Evolutionary conservation across 2,797 vertebrate species (phyloP).

Genomic region (Gastrophryne carolinensis): DNA sequence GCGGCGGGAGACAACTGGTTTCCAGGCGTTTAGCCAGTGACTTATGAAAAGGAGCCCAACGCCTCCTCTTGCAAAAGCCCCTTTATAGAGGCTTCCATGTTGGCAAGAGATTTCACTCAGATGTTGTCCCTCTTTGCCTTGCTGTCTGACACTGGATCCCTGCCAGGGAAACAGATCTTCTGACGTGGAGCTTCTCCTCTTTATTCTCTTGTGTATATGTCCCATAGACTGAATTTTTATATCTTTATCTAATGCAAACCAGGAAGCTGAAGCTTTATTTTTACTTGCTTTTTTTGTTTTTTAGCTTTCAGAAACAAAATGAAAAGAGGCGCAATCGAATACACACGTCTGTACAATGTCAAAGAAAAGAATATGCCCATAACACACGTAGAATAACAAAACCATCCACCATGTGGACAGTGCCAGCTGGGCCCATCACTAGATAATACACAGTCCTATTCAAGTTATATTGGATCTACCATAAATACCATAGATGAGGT

Average conservation of each 20-base stretch:
- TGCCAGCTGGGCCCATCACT: too few species aligned
- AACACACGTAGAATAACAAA: too few species aligned
- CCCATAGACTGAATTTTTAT: constrained; percentile 1
- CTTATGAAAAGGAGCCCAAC: constrained; percentile 18
- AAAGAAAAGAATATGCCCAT: too few species aligned
- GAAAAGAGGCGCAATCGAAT: too few species aligned
- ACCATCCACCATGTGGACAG: too few species aligned
- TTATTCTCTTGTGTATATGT: neutral
- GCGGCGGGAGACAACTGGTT: constrained; percentile 16
- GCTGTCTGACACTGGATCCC: constrained; percentile 7
- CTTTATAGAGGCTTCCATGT: constrained; percentile 14
- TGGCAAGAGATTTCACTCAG: constrained; percentile 30
- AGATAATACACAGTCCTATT: too few species aligned
- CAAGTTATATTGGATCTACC: too few species aligned
- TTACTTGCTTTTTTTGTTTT: too few species aligned
- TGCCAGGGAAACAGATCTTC: constrained; percentile 26
- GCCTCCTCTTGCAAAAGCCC: constrained; percentile 10
- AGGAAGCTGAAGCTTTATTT: too few species aligned
- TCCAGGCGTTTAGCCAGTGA: constrained; percentile 22
- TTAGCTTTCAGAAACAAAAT: too few species aligned
- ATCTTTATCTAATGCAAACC: constrained; percentile 2
- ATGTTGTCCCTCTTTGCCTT: neutral
- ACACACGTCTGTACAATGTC: too few species aligned
- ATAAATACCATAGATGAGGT: too few species aligned
- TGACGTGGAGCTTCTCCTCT: neutral